Conservation (phyloP, 2,888 invertebrate genomes). For the Lottia gigantea region DNA sequence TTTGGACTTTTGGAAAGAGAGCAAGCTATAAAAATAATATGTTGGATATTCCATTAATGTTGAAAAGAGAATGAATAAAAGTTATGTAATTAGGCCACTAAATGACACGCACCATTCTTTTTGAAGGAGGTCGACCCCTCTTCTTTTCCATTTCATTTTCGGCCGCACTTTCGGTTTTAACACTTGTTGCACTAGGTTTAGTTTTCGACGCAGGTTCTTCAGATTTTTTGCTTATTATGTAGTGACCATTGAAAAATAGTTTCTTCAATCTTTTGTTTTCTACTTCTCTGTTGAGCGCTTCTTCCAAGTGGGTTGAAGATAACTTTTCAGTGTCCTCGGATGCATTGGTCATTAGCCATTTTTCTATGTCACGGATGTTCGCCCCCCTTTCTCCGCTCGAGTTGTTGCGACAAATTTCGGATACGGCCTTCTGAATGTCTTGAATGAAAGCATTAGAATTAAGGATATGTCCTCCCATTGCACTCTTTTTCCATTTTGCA, state of each 20-base stretch:
- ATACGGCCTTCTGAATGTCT: slow-evolving; percentile 25
- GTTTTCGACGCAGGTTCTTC: neutral
- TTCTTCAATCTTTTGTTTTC: slow-evolving; percentile 13
- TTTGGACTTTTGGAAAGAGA: too few species aligned
- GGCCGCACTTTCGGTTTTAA: neutral
- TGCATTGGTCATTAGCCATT: slow-evolving; percentile 34
- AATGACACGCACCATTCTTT: slow-evolving; percentile 18
- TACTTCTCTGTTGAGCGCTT: slow-evolving; percentile 20
- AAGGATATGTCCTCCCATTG: slow-evolving; percentile 64
- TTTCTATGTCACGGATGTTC: slow-evolving; percentile 41
- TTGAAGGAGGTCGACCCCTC: slow-evolving; percentile 19
- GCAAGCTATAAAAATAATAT: too few species aligned
- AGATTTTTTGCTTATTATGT: neutral
- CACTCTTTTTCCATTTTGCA: slow-evolving; percentile 75
- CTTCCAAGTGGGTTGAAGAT: slow-evolving; percentile 12
- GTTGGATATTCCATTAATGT: too few species aligned
- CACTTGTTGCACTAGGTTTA: neutral
- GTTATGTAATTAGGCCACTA: too few species aligned
- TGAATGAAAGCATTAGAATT: slow-evolving; percentile 35
- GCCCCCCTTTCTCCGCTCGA: slow-evolving; percentile 25
- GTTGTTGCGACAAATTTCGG: neutral
- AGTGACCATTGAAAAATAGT: slow-evolving; percentile 7
- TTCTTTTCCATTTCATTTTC: slow-evolving; percentile 12
- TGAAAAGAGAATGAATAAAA: too few species aligned
- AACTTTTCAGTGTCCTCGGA: slow-evolving; percentile 10